A percentile compares a stretch with the other conserved stretches of the same genome.
Evolutionary conservation across 2,888 invertebrate species (phyloP).

Genomic region (Dasypogon diadema): DNA sequence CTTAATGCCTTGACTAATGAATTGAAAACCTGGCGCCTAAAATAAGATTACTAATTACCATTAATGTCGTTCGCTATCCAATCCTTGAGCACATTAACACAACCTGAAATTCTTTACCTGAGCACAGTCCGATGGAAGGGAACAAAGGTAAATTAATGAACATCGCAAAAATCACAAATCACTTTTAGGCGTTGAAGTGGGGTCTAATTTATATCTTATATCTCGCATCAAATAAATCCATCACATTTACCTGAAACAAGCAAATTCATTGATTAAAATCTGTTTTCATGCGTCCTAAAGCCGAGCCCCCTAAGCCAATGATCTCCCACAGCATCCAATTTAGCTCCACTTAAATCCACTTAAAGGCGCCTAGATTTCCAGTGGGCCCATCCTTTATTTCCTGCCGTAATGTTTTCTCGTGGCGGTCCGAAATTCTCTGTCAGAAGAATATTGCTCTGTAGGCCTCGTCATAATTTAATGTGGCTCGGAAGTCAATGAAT

Average conservation of each 20-base stretch:
- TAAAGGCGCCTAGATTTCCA: neutral
- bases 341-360: conserved; percentile 5
- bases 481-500: conserved; percentile 20
- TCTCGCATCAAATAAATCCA: neutral
- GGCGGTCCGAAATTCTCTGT: conserved; percentile 7
- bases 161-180: too few species aligned
- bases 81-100: too few species aligned
- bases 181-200: too few species aligned
- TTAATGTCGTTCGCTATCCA: too few species aligned
- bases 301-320: neutral
- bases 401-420: conserved; percentile 3
- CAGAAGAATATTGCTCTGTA: neutral
- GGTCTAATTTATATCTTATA: too few species aligned
- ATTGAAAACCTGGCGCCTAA: too few species aligned
- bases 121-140: too few species aligned
- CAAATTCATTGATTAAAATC: neutral
- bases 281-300: neutral
- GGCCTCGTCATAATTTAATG: conserved; percentile 45
- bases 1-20: too few species aligned
- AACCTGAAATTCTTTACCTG: too few species aligned
- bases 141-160: too few species aligned
- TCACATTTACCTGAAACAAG: neutral
- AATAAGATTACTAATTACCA: too few species aligned
- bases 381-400: neutral
- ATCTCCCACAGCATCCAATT: neutral